Conservation (phyloP, 1,140 invertebrate genomes). For the Latrodectus geometricus region DNA sequence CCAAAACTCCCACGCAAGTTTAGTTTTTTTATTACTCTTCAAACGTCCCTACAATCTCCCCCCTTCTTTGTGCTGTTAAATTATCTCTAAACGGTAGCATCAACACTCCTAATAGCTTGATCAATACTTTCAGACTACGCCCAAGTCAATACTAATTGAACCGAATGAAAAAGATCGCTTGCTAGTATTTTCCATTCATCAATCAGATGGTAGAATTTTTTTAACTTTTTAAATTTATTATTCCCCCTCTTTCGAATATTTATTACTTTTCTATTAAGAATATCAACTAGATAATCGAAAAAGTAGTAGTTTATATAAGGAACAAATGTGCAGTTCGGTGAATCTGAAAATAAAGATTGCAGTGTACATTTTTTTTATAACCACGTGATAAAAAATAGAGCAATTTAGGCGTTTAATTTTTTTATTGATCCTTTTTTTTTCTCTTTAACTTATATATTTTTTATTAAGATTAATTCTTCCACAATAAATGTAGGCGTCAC, state of each 20-base stretch:
- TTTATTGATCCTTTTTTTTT: no score
- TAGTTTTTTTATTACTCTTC: constrained; percentile 22
- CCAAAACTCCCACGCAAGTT: constrained; percentile 42
- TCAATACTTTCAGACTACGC: constrained; percentile 50
- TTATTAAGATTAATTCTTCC: no score
- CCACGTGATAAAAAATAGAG: no score
- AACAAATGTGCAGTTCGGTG: no score
- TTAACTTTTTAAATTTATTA: background rate
- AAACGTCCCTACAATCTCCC: constrained; percentile 6
- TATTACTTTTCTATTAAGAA: background rate
- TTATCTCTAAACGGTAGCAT: constrained; percentile 60
- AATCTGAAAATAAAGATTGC: no score
- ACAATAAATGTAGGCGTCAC: no score
- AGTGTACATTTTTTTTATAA: no score
- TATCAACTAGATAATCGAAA: background rate
- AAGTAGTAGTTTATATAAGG: background rate
- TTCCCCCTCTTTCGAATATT: background rate
- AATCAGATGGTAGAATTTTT: constrained; percentile 9
- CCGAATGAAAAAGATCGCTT: background rate
- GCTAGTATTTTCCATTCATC: constrained; percentile 30
- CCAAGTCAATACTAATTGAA: constrained; percentile 59
- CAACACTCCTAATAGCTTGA: constrained; percentile 57
- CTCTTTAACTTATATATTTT: no score
- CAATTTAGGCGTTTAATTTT: no score
- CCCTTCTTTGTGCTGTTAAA: constrained; percentile 5